Percentiles rank a stretch among this genome's conserved stretches.
Evolutionary conservation across 2,113 vertebrate species (phyloP).

Genomic region (Mus musculus): GRCm39 chr3:100130501-100131000

Average conservation of each 20-base stretch:
- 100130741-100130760: neutral
- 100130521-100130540: neutral
- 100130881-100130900: neutral
- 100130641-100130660: neutral
- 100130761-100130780: neutral
- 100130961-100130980: too few species aligned
- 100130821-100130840: neutral
- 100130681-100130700: neutral
- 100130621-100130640: neutral
- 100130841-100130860: too few species aligned
- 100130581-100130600: neutral
- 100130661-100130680: slow-evolving; percentile 4
- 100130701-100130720: neutral
- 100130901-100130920: neutral
- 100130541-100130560: slow-evolving; percentile 42
- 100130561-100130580: slow-evolving; percentile 54
- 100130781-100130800: neutral
- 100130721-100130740: accelerated
- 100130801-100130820: neutral
- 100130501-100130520: too few species aligned
- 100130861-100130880: too few species aligned
- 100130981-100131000: neutral
- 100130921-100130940: neutral
- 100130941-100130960: too few species aligned
- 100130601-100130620: slow-evolving; percentile 40